Evolutionary conservation across 2,113 vertebrate species (phyloP), one percentile per base, ranked within the genome.

Genomic region (Aspidoscelis tigris): DNA sequence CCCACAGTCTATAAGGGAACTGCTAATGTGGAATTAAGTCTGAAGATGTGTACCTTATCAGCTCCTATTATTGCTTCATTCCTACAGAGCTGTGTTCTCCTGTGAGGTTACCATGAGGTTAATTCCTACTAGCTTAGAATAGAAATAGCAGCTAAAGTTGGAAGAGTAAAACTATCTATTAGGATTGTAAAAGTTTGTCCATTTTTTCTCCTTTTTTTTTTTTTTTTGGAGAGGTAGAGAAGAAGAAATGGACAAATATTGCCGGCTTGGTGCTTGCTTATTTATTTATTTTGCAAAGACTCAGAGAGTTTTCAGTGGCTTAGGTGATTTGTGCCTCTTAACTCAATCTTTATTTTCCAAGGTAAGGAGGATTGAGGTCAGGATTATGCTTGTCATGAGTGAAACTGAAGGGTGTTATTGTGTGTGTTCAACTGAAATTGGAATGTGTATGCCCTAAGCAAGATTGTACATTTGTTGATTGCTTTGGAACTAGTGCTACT

Each of bases 351-450:
- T 87, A 87, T 50, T 73, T 84, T 88, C 14, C 20, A 73, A 33
- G 24, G 33, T 73, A 84, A 81, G 41, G 85, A 43, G 73, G 61
- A 76, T 53, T 88, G 24, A n/a, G 50, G 47, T 87, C 81, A 85
- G 64, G 71, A 87, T 85, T 91, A 76, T 69, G 16, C 8, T 87
- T 84, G 82, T 84, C 39, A 70, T 78, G 26, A 90, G 85, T 82
- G 75, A 86, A 89, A 84, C 21, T 66, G 77, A 85, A 90, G 33
- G 41, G 71, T 82, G 33, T 80, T 82, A 81, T 88, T 89, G 86
- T 83, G 16, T 83, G 47, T 71, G 82, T 86, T 88, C 73, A 89
- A 39, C 78, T 84, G 74, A 84, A 88, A 87, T 65, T 81, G 74
- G 64, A 83, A 83, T 76, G 39, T 78, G 14, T 43, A 21, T 76